A percentile compares a stretch with the other conserved stretches of the same genome.
phyloP scores from a whole-genome alignment of 2,113 vertebrate species.

The Rhea pennata region DNA sequence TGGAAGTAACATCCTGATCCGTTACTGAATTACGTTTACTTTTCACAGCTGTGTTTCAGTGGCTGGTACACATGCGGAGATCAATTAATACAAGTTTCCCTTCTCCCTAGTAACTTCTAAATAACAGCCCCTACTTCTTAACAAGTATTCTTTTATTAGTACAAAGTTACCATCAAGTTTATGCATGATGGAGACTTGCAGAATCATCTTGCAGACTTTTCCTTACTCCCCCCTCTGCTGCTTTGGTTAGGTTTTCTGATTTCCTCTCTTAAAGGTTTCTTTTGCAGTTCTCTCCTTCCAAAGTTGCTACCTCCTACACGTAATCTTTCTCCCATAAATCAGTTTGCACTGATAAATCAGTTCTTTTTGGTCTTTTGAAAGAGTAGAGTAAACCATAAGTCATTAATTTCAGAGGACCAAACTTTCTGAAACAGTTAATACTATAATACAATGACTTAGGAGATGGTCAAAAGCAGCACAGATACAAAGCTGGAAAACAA shows the following conservation, averaged over 20 bases:
- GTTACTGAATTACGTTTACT: background rate
- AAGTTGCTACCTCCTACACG: background rate
- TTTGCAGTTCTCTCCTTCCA: background rate
- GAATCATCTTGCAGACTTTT: background rate
- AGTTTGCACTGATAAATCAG: background rate
- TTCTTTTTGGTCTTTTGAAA: background rate
- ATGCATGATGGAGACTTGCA: background rate
- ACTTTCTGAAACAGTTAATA: background rate
- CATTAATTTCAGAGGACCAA: background rate
- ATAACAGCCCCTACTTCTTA: background rate
- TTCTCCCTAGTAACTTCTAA: background rate
- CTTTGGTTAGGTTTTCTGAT: background rate
- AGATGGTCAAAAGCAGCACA: background rate
- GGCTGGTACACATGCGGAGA: background rate
- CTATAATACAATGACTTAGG: background rate
- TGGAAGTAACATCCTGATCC: background rate
- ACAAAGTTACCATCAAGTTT: background rate
- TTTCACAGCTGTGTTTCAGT: background rate
- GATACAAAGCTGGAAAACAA: fast-evolving
- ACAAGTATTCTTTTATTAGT: background rate
- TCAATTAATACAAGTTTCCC: background rate
- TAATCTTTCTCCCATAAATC: background rate
- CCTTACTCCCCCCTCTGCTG: fast-evolving
- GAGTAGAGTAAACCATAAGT: background rate
- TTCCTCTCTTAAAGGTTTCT: background rate